These are phyloP conservation scores for Craterocephalus amniculus DNA, from an alignment of 2,797 vertebrate species.

Conservation along the genomic window DNA sequence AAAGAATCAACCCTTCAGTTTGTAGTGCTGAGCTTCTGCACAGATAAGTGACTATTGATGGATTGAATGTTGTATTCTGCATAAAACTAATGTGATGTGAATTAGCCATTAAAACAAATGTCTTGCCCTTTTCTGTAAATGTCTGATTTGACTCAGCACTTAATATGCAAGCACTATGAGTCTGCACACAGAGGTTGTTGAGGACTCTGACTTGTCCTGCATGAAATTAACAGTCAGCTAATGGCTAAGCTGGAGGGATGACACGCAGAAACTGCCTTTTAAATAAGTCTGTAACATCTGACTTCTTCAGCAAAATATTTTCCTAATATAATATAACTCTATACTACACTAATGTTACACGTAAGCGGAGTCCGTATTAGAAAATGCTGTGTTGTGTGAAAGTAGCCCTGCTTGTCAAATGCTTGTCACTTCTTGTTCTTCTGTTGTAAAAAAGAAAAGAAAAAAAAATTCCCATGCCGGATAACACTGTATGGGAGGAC, in stretches of 20 bases:
- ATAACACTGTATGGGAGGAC: conserved; percentile 73
- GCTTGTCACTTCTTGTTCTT: conserved; percentile 60
- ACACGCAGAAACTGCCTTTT: conserved; percentile 39
- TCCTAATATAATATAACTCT: conserved; percentile 20
- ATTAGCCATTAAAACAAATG: conserved; percentile 86
- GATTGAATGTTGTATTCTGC: conserved; percentile 75
- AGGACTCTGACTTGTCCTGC: conserved; percentile 59
- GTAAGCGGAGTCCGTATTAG: conserved; percentile 16
- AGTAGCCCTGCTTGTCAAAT: conserved; percentile 56
- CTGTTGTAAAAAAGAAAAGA: conserved; percentile 47
- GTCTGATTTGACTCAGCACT: conserved; percentile 80
- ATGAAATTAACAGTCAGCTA: conserved; percentile 69
- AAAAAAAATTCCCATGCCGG: conserved; percentile 58
- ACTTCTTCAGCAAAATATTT: conserved; percentile 20
- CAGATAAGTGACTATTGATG: conserved; percentile 83
- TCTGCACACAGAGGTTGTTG: conserved; percentile 69
- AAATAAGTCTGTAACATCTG: conserved; percentile 23
- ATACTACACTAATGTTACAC: conserved; percentile 8
- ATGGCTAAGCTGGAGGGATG: conserved; percentile 47
- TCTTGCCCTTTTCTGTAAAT: conserved; percentile 76
- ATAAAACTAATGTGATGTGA: conserved; percentile 83
- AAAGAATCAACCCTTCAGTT: conserved; percentile 45
- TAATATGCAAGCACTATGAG: conserved; percentile 66
- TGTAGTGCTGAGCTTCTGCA: conserved; percentile 57
- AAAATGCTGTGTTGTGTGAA: conserved; percentile 25